Evolutionary conservation across 2,113 vertebrate genomes (phyloP), one percentile per base, ranked within the genome.

Genomic region (Excalfactoria chinensis): DNA sequence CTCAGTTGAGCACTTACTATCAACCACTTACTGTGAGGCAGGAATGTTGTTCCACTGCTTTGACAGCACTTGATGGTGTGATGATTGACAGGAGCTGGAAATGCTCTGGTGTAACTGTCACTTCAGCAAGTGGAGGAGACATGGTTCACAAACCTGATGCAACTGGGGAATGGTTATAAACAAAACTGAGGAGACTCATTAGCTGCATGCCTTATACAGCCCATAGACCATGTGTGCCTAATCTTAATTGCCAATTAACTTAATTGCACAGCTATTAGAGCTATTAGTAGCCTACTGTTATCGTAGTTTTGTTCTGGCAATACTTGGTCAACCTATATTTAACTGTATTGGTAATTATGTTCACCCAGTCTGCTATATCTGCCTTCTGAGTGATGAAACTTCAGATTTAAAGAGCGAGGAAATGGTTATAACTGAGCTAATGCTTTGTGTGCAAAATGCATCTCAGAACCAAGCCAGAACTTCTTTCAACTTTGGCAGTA

Each of bases 31-130:
- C 59, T 53, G 67, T 6, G 43, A 41, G 30, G 16, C 22, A 53
- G 17, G 67, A 28, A 1, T 6, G 5, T 48, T 88, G 69, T 78
- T 62, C 55, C 40, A 34, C 82, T 51, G 6, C 48, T 32, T 34
- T 32, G 91, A 79, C 93, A 93, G 80, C 91, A 88, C 56, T 30
- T 90, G 86, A 91, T 96, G 89, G 12, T 96, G 93, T 77, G 84
- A 25, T 72, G 43, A 75, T 46, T 63, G 34, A 32, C n/a, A 37
- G 37, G 22, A 68, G 66, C 49, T 53, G 6, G 66, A 64, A 59
- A 21, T 22, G 9, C 40, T 76, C 59, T 68, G 55, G 63, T 13
- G 2, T 11, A 44, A 48, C 75, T 75, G 58, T 53, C 0, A 2
- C 77, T 40, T 75, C 74, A 40, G 37, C 41, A 49, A 34, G n/a